These are phyloP conservation scores for Dyspetes luteomarginatus DNA, from an alignment of 2,888 invertebrate genomes.

Conservation along the genomic window DNA sequence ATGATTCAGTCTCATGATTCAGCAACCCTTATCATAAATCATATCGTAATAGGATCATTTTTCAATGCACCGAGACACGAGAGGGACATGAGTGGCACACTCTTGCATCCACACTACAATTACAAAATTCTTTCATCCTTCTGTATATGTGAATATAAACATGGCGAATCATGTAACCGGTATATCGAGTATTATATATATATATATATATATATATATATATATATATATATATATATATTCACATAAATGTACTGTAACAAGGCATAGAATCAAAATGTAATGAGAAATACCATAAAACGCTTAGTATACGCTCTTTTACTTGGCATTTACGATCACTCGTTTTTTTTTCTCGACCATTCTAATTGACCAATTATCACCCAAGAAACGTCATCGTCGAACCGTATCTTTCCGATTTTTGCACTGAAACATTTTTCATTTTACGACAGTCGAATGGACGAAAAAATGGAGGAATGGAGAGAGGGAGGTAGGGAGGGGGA, in stretches of 20 bases:
- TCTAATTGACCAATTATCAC: conserved; percentile 58
- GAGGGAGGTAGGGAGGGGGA: conserved; percentile 68
- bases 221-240: conserved; percentile 27
- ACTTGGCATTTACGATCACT: conserved; percentile 53
- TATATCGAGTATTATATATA: too few species aligned
- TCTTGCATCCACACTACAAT: conserved; percentile 2
- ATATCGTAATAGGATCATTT: conserved; percentile 63
- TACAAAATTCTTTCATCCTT: background rate
- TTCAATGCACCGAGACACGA: conserved; percentile 44
- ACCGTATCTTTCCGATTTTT: conserved; percentile 38
- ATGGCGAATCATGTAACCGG: conserved; percentile 2
- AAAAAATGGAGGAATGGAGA: conserved; percentile 39
- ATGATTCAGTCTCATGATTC: conserved; percentile 3
- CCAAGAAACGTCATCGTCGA: conserved; percentile 32
- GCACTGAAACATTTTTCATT: conserved; percentile 21
- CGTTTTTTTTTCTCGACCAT: conserved; percentile 44
- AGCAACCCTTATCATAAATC: conserved; percentile 57
- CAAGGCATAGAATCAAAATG: conserved; percentile 42
- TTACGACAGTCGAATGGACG: conserved; percentile 20
- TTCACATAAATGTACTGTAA: conserved; percentile 39
- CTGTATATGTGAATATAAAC: background rate
- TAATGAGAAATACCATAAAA: conserved; percentile 52
- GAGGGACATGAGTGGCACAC: background rate
- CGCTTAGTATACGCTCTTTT: conserved; percentile 42
- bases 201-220: too few species aligned